Conservation (phyloP, 2,888 invertebrate genomes). For the Plusia festucae region DNA sequence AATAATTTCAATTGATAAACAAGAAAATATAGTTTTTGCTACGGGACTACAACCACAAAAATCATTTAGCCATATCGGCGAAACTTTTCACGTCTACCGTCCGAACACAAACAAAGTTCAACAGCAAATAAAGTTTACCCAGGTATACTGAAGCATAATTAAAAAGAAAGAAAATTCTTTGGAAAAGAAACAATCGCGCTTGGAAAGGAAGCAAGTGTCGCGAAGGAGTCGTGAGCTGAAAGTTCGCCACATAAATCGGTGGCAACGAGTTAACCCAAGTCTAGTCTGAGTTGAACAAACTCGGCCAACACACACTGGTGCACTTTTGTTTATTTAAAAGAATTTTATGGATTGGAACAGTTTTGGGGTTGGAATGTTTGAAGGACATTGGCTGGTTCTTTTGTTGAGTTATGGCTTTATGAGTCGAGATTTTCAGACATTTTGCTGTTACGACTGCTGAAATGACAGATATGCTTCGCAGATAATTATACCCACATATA, state of each 20-base stretch:
- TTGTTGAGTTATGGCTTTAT: slow-evolving; percentile 17
- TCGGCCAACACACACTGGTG: slow-evolving; percentile 73
- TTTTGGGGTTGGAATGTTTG: slow-evolving; percentile 42
- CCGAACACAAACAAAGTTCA: slow-evolving; percentile 10
- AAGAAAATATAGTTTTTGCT: neutral
- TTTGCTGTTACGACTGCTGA: neutral
- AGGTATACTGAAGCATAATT: slow-evolving; percentile 62
- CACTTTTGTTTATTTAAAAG: slow-evolving; percentile 63
- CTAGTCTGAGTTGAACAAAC: slow-evolving; percentile 78
- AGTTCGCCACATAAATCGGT: slow-evolving; percentile 79
- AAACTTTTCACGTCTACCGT: neutral
- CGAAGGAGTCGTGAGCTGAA: slow-evolving; percentile 75
- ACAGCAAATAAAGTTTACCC: slow-evolving; percentile 48
- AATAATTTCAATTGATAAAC: neutral
- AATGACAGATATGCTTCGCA: too few relatives aligned
- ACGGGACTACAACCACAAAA: neutral
- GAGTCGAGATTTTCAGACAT: neutral
- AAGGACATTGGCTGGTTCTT: slow-evolving; percentile 17
- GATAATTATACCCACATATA: neutral
- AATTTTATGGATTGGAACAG: slow-evolving; percentile 49
- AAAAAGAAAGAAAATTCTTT: slow-evolving; percentile 65
- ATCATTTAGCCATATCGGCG: slow-evolving; percentile 1
- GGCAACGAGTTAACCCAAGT: slow-evolving; percentile 81
- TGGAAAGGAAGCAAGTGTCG: slow-evolving; percentile 77
- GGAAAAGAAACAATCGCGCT: slow-evolving; percentile 72